phyloP scores from a whole-genome alignment of 2,797 vertebrate genomes.

The Enoplosus armatus region DNA sequence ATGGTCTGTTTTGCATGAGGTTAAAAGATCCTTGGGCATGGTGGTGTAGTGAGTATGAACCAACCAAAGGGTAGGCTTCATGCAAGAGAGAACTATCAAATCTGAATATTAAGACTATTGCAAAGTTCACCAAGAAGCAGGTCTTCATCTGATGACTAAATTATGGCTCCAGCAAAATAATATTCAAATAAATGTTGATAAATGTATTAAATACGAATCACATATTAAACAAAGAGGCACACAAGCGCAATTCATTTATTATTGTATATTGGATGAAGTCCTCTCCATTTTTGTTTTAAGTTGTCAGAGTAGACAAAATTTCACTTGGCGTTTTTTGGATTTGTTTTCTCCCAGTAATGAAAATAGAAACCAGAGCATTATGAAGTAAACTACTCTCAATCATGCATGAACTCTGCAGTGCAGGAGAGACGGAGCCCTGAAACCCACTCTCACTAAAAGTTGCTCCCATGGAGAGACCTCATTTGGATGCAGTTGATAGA shows the following conservation, averaged over 20 bases:
- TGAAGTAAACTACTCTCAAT: conserved; percentile 50
- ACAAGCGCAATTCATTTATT: neutral
- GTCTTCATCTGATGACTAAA: neutral
- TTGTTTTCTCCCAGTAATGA: conserved; percentile 26
- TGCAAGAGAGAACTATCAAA: conserved; percentile 6
- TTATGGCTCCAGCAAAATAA: neutral
- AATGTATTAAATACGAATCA: neutral
- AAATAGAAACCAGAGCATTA: conserved; percentile 45
- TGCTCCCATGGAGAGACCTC: conserved; percentile 48
- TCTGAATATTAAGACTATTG: neutral
- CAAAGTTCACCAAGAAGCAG: neutral
- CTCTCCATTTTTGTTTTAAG: neutral
- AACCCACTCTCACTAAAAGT: conserved; percentile 46
- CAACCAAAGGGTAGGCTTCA: neutral
- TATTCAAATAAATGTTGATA: neutral
- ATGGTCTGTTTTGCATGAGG: conserved; percentile 28
- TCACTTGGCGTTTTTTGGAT: neutral
- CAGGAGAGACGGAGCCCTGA: conserved; percentile 43
- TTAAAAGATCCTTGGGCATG: neutral
- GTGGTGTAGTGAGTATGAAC: conserved; percentile 6
- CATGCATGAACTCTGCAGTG: conserved; percentile 47
- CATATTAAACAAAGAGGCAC: neutral
- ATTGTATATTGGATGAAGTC: neutral
- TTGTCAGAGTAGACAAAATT: neutral
- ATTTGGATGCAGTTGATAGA: conserved; percentile 60